A percentile compares a stretch with the other conserved stretches of the same genome.
Evolutionary conservation across 2,888 invertebrate species (phyloP).

Genomic region (Hypomecis punctinalis): DNA sequence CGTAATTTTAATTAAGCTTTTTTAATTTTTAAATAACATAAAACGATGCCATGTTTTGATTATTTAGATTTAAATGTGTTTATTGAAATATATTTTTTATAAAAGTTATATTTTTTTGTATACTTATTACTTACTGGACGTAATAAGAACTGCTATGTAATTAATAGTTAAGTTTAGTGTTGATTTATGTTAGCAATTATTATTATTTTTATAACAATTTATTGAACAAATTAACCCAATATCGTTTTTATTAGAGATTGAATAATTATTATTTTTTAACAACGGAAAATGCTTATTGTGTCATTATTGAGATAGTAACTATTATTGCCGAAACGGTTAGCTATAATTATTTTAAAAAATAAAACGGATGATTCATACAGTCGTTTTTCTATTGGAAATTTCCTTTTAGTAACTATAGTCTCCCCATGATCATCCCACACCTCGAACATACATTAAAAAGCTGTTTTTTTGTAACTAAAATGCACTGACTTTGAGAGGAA

Average conservation of each 20-base stretch:
- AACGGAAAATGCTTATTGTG: constrained; percentile 84
- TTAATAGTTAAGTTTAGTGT: constrained; percentile 80
- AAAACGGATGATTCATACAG: constrained; percentile 81
- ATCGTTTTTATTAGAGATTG: constrained; percentile 61
- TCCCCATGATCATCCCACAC: no score
- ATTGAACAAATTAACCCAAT: constrained; percentile 75
- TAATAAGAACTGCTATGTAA: constrained; percentile 72
- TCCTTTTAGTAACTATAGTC: no score
- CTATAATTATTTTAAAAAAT: constrained; percentile 86
- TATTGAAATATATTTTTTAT: constrained; percentile 83
- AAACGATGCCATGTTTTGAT: constrained; percentile 82
- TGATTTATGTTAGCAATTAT: constrained; percentile 68
- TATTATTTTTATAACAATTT: constrained; percentile 53
- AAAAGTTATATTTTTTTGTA: constrained; percentile 80
- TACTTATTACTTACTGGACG: constrained; percentile 77
- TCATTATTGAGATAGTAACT: constrained; percentile 82
- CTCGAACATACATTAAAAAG: no score
- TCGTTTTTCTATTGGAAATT: constrained; percentile 56
- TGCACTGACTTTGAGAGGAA: no score
- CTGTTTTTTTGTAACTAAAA: no score
- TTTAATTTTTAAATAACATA: constrained; percentile 59
- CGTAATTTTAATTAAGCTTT: constrained; percentile 52
- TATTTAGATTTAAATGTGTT: constrained; percentile 78
- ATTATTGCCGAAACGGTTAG: constrained; percentile 85
- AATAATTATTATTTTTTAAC: constrained; percentile 66